Evolutionary conservation across 1,140 invertebrate genomes (phyloP).

Genomic region (Gryllus bimaculatus): DNA sequence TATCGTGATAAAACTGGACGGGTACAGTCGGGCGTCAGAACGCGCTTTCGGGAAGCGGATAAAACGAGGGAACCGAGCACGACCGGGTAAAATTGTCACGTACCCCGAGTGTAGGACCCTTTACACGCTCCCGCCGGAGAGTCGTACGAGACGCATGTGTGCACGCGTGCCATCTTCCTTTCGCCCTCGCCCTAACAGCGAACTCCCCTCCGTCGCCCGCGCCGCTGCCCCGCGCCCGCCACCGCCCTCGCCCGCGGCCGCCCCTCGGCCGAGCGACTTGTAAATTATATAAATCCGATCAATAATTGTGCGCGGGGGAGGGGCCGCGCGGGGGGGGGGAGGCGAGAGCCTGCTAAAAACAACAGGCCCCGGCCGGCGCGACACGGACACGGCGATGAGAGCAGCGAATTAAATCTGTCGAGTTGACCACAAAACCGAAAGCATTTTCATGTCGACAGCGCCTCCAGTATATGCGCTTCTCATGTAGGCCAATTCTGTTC

Average conservation of each 20-base stretch:
- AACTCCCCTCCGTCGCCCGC: not conserved
- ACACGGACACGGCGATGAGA: not conserved
- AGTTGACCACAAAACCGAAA: constrained; percentile 4
- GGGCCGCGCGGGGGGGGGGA: too few species aligned
- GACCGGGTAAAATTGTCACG: too few species aligned
- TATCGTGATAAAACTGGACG: too few species aligned
- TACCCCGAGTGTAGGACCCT: too few species aligned
- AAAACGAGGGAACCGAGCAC: too few species aligned
- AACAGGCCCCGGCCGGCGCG: not conserved
- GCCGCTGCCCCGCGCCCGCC: too few species aligned
- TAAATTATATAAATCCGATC: constrained; percentile 6
- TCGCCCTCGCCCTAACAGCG: not conserved
- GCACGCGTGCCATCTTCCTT: not conserved
- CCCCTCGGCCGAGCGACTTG: not conserved
- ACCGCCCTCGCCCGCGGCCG: too few species aligned
- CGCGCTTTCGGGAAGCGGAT: too few species aligned
- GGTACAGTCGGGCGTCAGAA: too few species aligned
- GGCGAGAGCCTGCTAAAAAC: not conserved
- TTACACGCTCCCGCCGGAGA: too few species aligned
- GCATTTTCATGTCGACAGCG: not conserved
- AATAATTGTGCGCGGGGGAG: not conserved
- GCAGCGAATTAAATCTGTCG: not conserved
- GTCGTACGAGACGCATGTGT: not conserved
- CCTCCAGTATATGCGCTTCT: not conserved
- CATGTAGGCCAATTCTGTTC: not conserved